Evolutionary conservation across 2,888 invertebrate species (phyloP).

Genomic region (Drosophila trichaetosa): DNA sequence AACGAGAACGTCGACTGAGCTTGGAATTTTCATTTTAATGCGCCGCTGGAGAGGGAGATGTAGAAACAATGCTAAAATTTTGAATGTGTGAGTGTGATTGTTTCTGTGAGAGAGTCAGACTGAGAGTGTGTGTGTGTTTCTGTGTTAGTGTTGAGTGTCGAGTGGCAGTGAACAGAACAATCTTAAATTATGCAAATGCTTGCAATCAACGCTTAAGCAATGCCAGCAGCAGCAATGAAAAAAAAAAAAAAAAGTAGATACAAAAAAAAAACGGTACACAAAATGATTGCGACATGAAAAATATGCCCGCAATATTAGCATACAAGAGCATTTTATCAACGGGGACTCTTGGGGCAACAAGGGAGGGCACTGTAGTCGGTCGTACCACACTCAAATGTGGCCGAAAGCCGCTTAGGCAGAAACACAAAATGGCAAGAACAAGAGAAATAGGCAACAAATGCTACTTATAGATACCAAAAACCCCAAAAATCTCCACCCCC

Average conservation of each 20-base stretch:
- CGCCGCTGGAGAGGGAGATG: conserved; percentile 44
- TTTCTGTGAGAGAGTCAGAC: not conserved
- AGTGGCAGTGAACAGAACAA: conserved; percentile 56
- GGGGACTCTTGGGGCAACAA: not conserved
- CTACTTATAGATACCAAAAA: conserved; percentile 18
- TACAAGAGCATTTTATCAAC: conserved; percentile 49
- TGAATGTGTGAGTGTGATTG: conserved; percentile 2
- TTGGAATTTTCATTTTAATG: conserved; percentile 73
- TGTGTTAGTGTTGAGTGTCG: conserved; percentile 21
- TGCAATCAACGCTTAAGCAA: conserved; percentile 75
- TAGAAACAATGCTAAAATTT: conserved; percentile 17
- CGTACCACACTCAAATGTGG: conserved; percentile 15
- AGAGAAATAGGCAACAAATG: conserved; percentile 43
- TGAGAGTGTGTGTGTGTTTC: not conserved
- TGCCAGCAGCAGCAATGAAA: conserved; percentile 41
- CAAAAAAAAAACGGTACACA: conserved; percentile 33
- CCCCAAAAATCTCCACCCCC: not conserved
- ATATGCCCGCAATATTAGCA: conserved; percentile 74
- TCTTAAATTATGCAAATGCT: conserved; percentile 79
- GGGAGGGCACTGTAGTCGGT: not conserved
- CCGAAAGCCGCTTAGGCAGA: conserved; percentile 63
- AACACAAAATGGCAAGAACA: conserved; percentile 18
- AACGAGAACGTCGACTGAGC: conserved; percentile 34
- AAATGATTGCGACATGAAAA: conserved; percentile 75
- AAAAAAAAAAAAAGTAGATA: conserved; percentile 19